Conservation (phyloP, 1,140 invertebrate genomes). For the Drosophila takahashii region DNA sequence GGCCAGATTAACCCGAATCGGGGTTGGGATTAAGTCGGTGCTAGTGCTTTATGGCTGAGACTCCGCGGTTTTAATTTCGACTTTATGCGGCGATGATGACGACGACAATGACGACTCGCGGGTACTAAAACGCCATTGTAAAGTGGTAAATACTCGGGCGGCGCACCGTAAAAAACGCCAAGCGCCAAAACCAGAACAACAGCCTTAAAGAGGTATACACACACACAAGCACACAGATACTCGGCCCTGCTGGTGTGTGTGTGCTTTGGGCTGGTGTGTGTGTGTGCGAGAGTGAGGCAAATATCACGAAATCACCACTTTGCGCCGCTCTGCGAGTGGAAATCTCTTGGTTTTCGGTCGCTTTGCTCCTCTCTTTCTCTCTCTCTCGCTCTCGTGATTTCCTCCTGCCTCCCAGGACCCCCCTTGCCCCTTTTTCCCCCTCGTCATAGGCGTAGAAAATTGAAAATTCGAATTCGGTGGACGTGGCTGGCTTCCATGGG, state of each 20-base stretch:
- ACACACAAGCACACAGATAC: constrained; percentile 31
- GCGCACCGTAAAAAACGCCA: constrained; percentile 81
- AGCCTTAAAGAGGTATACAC: constrained; percentile 67
- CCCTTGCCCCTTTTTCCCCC: background rate
- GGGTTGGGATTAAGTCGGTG: constrained; percentile 56
- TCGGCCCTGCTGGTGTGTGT: constrained; percentile 10
- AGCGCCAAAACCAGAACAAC: constrained; percentile 83
- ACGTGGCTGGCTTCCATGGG: constrained; percentile 24
- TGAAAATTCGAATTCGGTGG: constrained; percentile 48
- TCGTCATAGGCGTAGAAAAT: constrained; percentile 24
- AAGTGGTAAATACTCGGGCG: constrained; percentile 83
- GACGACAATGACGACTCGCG: constrained; percentile 82
- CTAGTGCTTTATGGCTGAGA: constrained; percentile 77
- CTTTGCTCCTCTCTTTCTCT: constrained; percentile 41
- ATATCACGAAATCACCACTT: constrained; percentile 76
- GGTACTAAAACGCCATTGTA: constrained; percentile 83
- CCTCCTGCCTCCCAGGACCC: background rate
- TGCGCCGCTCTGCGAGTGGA: constrained; percentile 58
- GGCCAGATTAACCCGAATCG: constrained; percentile 57
- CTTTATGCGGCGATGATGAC: constrained; percentile 83
- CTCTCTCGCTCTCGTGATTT: constrained; percentile 56
- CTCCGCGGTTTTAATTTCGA: constrained; percentile 82
- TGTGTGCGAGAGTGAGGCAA: constrained; percentile 55
- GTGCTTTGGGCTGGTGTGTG: constrained; percentile 9
- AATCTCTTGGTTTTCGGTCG: constrained; percentile 70